A percentile compares a stretch with the other conserved stretches of the same genome.
Conservation (phyloP, 2,888 invertebrate genomes). For the Caenorhabditis plicata region DNA sequence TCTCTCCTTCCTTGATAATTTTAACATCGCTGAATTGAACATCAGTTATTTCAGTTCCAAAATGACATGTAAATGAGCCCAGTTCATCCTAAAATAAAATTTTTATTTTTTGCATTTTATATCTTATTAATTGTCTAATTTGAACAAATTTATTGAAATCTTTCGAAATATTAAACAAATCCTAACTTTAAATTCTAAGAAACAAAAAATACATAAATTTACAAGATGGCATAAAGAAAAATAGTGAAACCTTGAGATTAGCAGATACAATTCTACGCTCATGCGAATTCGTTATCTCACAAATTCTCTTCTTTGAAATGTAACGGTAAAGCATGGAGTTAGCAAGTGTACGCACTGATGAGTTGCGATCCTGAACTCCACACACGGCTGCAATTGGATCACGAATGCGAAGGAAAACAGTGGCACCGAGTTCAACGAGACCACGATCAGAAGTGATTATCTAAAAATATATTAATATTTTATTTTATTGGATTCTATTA, state of each 20-base stretch:
- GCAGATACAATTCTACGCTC: constrained; percentile 41
- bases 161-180: no score
- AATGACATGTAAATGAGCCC: constrained; percentile 64
- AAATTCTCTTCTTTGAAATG: constrained; percentile 64
- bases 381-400: constrained; percentile 67
- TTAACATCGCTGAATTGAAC: constrained; percentile 66
- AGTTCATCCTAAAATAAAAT: constrained; percentile 63
- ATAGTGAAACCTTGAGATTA: constrained; percentile 38
- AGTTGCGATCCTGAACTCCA: constrained; percentile 66
- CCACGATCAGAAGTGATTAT: constrained; percentile 68
- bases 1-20: constrained; percentile 56
- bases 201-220: neutral
- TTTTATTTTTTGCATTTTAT: neutral
- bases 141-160: no score
- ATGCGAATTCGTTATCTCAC: constrained; percentile 53
- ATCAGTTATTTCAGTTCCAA: constrained; percentile 66
- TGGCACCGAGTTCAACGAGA: constrained; percentile 68
- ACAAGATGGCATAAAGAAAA: neutral
- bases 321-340: constrained; percentile 66
- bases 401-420: constrained; percentile 67
- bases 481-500: no score
- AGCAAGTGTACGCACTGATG: constrained; percentile 66
- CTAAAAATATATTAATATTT: constrained; percentile 16
- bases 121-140: no score
- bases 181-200: no score